Evolutionary conservation across 2,888 invertebrate species (phyloP).

Genomic region (Danaus chrysippus): DNA sequence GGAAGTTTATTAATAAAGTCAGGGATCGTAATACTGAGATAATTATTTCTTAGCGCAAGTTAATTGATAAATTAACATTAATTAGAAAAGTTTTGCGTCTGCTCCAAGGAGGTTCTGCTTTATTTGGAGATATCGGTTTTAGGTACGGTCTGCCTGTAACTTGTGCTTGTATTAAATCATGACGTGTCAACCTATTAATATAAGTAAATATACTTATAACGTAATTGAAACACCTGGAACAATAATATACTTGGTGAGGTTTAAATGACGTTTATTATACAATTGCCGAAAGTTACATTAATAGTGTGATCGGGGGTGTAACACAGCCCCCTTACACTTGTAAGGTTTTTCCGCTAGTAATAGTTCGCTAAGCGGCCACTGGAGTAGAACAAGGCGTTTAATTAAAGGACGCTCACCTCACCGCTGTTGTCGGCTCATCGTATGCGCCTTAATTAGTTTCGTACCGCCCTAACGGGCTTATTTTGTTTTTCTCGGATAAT

Average conservation of each 20-base stretch:
- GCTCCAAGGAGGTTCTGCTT: constrained; percentile 37
- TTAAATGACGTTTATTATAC: not conserved
- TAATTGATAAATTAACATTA: constrained; percentile 77
- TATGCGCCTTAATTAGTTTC: constrained; percentile 77
- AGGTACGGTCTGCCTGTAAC: constrained; percentile 18
- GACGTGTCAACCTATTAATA: not conserved
- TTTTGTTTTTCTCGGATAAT: constrained; percentile 80
- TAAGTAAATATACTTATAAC: constrained; percentile 1
- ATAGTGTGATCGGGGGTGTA: not conserved
- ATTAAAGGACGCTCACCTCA: constrained; percentile 74
- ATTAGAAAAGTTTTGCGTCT: constrained; percentile 69
- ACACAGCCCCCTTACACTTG: constrained; percentile 53
- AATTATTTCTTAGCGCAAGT: constrained; percentile 75
- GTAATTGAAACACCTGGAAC: too few species aligned
- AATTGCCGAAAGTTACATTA: not conserved
- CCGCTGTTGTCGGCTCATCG: constrained; percentile 69
- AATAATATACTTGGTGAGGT: not conserved
- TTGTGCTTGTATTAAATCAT: constrained; percentile 14
- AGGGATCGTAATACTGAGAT: constrained; percentile 70
- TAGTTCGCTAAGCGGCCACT: constrained; percentile 66
- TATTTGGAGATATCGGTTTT: constrained; percentile 33
- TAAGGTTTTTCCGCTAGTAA: constrained; percentile 61
- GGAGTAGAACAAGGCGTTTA: constrained; percentile 69
- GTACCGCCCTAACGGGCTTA: constrained; percentile 77
- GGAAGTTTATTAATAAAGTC: constrained; percentile 75